Evolutionary conservation across 2,888 invertebrate species (phyloP).

Genomic region (Tineola bisselliella): DNA sequence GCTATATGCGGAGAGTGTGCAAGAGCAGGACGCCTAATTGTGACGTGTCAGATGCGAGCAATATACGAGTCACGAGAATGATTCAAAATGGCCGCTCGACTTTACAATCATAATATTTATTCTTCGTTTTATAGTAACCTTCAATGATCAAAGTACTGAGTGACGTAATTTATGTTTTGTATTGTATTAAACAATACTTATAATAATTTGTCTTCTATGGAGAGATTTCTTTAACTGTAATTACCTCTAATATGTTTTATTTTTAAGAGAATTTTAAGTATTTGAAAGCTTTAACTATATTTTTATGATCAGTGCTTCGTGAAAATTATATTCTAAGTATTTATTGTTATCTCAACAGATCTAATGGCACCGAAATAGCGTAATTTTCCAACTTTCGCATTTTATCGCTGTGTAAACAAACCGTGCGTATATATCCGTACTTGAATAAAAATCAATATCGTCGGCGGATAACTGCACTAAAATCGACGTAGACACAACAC

Average conservation of each 20-base stretch:
- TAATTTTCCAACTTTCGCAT: constrained; percentile 2
- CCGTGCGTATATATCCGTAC: not conserved
- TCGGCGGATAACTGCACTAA: not conserved
- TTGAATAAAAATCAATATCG: constrained; percentile 9
- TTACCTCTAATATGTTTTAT: constrained; percentile 16
- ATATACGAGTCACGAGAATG: constrained; percentile 46
- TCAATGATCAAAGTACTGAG: constrained; percentile 64
- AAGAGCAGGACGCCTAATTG: constrained; percentile 53
- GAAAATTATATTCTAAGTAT: constrained; percentile 9
- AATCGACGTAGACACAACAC: not conserved
- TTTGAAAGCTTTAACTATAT: constrained; percentile 39
- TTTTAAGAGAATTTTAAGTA: constrained; percentile 26
- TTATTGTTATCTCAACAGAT: constrained; percentile 10
- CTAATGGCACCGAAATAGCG: not conserved
- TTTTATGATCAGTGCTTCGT: constrained; percentile 3
- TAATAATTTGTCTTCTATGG: not conserved
- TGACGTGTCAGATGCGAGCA: constrained; percentile 65
- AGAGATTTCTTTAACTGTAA: constrained; percentile 3
- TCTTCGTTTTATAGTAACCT: constrained; percentile 63
- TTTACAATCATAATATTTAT: constrained; percentile 69
- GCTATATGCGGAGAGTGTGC: constrained; percentile 65
- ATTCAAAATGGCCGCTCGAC: constrained; percentile 64
- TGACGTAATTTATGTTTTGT: constrained; percentile 50
- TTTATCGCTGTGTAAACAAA: constrained; percentile 10
- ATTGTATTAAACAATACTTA: constrained; percentile 6